phyloP scores from a whole-genome alignment of 1,140 invertebrate genomes.

The Temnothorax nylanderi region DNA sequence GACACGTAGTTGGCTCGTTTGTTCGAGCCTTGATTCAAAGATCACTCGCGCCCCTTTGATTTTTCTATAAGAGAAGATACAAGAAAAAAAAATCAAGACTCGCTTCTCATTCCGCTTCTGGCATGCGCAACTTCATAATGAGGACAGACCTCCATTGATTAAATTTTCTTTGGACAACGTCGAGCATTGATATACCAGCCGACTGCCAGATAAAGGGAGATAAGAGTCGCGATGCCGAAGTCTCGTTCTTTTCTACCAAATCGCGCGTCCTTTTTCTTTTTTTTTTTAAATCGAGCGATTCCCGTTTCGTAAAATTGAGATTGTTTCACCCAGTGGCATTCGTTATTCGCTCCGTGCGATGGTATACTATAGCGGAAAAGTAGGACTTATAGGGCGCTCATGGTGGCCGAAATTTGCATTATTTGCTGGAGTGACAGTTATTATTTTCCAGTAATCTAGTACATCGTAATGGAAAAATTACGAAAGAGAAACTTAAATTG shows the following conservation, averaged over 20 bases:
- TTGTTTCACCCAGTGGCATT: background rate
- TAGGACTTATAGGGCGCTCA: no score
- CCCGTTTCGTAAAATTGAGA: background rate
- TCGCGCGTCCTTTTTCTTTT: background rate
- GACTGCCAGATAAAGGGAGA: slow-evolving; percentile 27
- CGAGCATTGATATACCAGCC: slow-evolving; percentile 39
- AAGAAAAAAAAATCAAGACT: background rate
- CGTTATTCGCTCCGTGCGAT: no score
- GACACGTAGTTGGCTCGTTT: background rate
- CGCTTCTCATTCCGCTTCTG: background rate
- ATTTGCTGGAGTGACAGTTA: no score
- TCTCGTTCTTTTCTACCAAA: background rate
- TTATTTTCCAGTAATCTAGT: no score
- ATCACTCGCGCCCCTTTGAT: background rate
- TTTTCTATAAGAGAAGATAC: background rate
- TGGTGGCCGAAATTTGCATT: no score
- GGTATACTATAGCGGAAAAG: no score
- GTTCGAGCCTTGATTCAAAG: background rate
- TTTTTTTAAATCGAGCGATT: background rate
- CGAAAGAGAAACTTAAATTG: no score
- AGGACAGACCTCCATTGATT: slow-evolving; percentile 49
- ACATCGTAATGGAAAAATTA: no score
- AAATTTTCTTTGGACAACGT: slow-evolving; percentile 41
- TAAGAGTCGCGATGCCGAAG: background rate
- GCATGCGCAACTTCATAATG: background rate